phyloP scores from a whole-genome alignment of 2,113 vertebrate genomes.

The Gadus chalcogrammus region DNA sequence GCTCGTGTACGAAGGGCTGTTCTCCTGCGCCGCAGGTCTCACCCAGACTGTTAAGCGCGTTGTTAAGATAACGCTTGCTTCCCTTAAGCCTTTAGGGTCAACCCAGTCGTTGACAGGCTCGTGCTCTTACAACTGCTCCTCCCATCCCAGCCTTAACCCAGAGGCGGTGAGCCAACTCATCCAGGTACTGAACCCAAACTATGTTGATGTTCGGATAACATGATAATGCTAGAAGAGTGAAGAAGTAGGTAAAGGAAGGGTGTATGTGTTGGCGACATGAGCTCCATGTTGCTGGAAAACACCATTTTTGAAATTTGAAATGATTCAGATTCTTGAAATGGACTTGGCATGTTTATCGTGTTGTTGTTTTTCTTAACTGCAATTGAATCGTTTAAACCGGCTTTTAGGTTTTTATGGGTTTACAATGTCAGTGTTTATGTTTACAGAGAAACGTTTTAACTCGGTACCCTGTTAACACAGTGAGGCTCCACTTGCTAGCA shows the following conservation, averaged over 20 bases:
- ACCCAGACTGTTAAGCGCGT: too few species aligned
- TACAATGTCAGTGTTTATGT: constrained; percentile 61
- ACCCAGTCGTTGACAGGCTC: too few species aligned
- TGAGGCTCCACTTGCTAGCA: neutral
- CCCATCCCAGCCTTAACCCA: constrained; percentile 35
- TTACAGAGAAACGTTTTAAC: constrained; percentile 47
- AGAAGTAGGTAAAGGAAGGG: constrained; percentile 19
- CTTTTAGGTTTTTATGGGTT: constrained; percentile 38
- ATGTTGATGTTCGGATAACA: neutral
- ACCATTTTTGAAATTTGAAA: too few species aligned
- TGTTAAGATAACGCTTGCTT: too few species aligned
- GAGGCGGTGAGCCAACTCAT: constrained; percentile 22
- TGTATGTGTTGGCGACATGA: neutral
- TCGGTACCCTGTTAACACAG: constrained; percentile 30
- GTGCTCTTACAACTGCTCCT: too few species aligned
- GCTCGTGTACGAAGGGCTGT: constrained; percentile 62
- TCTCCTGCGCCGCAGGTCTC: constrained; percentile 29
- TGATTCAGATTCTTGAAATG: neutral
- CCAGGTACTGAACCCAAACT: constrained; percentile 18
- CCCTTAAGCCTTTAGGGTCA: too few species aligned
- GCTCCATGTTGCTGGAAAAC: too few species aligned
- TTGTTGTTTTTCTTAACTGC: constrained; percentile 32
- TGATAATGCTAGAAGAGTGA: neutral
- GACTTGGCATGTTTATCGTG: constrained; percentile 25
- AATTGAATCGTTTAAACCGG: constrained; percentile 36